Conservation (phyloP, 2,113 vertebrate species). For the Anser cygnoides region DNA sequence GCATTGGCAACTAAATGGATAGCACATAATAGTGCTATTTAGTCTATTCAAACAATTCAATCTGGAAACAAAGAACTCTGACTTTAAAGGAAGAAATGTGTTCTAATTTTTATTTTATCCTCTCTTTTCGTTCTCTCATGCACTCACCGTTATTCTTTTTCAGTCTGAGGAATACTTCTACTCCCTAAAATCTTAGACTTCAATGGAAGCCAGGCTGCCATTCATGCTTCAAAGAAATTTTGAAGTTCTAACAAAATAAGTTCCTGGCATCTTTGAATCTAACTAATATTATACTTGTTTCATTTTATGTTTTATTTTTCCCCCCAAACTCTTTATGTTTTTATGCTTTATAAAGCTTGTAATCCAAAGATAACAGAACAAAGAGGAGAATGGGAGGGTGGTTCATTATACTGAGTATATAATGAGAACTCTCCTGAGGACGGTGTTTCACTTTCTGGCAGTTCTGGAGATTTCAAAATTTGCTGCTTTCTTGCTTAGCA, state of each 20-base stretch:
- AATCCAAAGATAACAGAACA: background rate
- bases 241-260: background rate
- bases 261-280: background rate
- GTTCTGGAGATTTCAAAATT: background rate
- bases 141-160: background rate
- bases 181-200: background rate
- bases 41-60: constrained; percentile 46
- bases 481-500: background rate
- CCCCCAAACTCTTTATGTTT: background rate
- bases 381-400: background rate
- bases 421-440: background rate
- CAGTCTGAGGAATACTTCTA: background rate
- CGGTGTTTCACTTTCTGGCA: background rate
- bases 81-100: constrained; percentile 1
- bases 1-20: constrained; percentile 15
- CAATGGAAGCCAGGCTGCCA: background rate
- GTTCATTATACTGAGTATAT: background rate
- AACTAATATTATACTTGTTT: background rate
- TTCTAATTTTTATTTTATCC: background rate
- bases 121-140: background rate
- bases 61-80: constrained; percentile 29
- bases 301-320: background rate
- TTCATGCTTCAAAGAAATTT: background rate
- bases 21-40: constrained; percentile 7
- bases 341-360: background rate